These are phyloP conservation scores for Thereva unica DNA, from an alignment of 2,888 invertebrate genomes.

Conservation along the genomic window DNA sequence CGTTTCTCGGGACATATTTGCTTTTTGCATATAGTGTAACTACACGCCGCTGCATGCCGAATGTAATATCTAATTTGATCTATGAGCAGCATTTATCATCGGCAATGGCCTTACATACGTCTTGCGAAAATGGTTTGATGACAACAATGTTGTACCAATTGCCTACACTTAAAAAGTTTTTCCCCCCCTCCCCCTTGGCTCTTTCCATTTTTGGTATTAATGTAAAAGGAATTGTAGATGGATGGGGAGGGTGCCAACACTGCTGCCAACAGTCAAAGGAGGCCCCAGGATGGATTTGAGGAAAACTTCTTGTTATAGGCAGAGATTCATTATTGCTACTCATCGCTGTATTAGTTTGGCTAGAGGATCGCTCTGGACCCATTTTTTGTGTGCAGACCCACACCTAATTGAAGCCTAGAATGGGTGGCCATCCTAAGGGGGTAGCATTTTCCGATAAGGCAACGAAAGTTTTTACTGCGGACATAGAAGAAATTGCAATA, in stretches of 20 bases:
- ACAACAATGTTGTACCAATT: conserved; percentile 36
- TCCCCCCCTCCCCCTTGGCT: not conserved
- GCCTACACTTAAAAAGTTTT: conserved; percentile 36
- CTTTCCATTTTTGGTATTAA: too few species aligned
- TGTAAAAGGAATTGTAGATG: too few species aligned
- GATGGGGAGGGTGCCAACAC: too few species aligned
- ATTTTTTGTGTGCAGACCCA: not conserved
- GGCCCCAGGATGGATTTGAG: not conserved
- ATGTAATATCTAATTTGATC: conserved; percentile 32
- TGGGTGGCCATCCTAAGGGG: conserved; percentile 1
- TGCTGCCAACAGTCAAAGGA: not conserved
- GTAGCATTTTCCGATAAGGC: too few species aligned
- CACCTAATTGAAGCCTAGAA: not conserved
- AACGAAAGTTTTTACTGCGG: too few species aligned
- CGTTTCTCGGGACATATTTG: conserved; percentile 13
- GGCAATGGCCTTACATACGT: conserved; percentile 15
- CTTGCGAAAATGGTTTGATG: conserved; percentile 28
- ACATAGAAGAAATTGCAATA: too few species aligned
- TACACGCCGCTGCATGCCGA: conserved; percentile 3
- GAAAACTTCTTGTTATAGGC: conserved; percentile 27
- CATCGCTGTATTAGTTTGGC: conserved; percentile 20
- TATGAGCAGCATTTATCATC: conserved; percentile 30
- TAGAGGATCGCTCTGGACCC: conserved; percentile 7
- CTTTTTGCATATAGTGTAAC: conserved; percentile 5
- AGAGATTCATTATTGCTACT: conserved; percentile 32